Conservation (phyloP, 2,113 vertebrate genomes). For the Neogale vison region DNA sequence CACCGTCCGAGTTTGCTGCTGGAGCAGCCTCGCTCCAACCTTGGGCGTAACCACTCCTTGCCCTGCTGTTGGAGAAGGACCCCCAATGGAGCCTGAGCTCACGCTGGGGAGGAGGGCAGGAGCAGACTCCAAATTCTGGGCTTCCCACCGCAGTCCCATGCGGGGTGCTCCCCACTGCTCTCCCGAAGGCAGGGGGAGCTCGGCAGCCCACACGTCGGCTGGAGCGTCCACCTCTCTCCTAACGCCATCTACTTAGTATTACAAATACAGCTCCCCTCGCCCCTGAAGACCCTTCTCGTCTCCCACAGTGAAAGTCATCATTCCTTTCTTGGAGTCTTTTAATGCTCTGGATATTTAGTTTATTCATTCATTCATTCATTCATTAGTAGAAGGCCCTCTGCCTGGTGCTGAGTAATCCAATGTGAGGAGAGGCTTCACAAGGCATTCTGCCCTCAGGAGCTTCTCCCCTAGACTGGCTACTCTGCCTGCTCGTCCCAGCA, state of each 20-base stretch:
- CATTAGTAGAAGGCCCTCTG: not conserved
- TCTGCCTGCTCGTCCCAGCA: not conserved
- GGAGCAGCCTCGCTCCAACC: not conserved
- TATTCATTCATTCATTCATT: not conserved
- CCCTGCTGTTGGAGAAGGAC: not conserved
- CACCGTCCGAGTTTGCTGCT: rapidly evolving
- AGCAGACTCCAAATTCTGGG: not conserved
- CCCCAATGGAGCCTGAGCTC: not conserved
- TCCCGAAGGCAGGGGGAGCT: not conserved
- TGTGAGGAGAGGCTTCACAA: too few relatives aligned
- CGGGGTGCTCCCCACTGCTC: rapidly evolving
- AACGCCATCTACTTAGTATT: not conserved
- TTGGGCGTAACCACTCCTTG: too few relatives aligned
- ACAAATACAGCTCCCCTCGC: not conserved
- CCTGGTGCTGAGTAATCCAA: rapidly evolving
- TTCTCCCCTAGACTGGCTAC: not conserved
- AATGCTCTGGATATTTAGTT: not conserved
- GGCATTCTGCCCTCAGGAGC: not conserved
- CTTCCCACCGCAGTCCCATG: rapidly evolving
- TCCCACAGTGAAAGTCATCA: not conserved
- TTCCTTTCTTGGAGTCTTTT: not conserved
- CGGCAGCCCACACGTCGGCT: not conserved
- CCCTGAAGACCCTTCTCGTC: not conserved
- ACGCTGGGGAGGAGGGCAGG: not conserved
- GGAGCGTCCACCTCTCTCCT: rapidly evolving